Conservation (phyloP, 2,797 vertebrate genomes). For the Epinephelus coioides region DNA sequence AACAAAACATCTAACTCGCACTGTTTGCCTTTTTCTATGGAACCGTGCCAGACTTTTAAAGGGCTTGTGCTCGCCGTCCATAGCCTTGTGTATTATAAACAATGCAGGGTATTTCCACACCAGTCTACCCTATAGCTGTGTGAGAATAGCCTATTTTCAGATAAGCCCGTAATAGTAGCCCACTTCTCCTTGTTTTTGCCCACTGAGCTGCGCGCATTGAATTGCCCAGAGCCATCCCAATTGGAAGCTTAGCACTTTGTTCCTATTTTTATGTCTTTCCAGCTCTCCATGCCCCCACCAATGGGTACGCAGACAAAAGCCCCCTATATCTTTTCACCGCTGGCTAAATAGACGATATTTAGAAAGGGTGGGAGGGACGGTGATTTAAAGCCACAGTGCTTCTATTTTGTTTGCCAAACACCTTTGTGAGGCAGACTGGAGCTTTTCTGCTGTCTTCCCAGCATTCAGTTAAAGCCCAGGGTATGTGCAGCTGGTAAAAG, state of each 20-base stretch:
- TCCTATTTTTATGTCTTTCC: conserved; percentile 92
- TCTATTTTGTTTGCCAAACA: conserved; percentile 86
- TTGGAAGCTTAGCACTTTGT: conserved; percentile 92
- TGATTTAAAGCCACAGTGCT: conserved; percentile 91
- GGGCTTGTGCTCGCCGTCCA: conserved; percentile 66
- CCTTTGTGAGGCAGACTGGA: conserved; percentile 77
- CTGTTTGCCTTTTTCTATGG: conserved; percentile 58
- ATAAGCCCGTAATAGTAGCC: conserved; percentile 80
- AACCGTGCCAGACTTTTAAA: conserved; percentile 66
- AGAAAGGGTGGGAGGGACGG: conserved; percentile 91
- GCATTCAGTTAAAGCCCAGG: conserved; percentile 55
- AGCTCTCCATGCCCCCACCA: conserved; percentile 88
- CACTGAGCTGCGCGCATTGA: conserved; percentile 85
- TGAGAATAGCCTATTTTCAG: conserved; percentile 80
- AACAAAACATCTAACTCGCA: conserved; percentile 58
- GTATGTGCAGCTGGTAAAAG: conserved; percentile 47
- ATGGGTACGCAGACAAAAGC: conserved; percentile 92
- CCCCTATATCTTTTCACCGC: conserved; percentile 91
- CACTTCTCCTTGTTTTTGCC: conserved; percentile 84
- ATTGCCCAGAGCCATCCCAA: conserved; percentile 87
- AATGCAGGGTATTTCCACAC: conserved; percentile 79
- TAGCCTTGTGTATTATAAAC: conserved; percentile 72
- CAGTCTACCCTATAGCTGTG: conserved; percentile 69
- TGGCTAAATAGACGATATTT: conserved; percentile 93
- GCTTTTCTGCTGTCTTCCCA: conserved; percentile 62